phyloP scores from a whole-genome alignment of 2,797 vertebrate species.

The Cetoscarus ocellatus region DNA sequence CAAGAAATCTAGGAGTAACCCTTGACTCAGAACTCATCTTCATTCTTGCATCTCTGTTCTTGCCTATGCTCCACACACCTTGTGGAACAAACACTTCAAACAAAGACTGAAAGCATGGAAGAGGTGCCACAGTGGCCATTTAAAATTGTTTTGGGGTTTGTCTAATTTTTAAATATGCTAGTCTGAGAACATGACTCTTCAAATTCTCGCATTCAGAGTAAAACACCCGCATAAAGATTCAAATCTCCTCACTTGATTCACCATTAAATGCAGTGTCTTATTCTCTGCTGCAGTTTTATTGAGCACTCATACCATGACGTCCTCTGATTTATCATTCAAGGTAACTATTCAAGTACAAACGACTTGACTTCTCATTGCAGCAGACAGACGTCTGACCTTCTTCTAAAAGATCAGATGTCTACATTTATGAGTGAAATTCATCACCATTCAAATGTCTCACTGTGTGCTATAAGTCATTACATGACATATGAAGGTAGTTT shows the following conservation, averaged over 20 bases:
- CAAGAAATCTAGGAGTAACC: too few relatives aligned
- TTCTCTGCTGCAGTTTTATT: not conserved
- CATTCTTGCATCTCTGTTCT: too few relatives aligned
- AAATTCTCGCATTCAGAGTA: not conserved
- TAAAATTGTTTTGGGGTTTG: too few relatives aligned
- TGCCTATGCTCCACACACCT: too few relatives aligned
- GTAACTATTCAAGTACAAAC: not conserved
- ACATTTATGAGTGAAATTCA: not conserved
- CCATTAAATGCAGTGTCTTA: not conserved
- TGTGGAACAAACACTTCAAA: too few relatives aligned
- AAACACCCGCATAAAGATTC: not conserved
- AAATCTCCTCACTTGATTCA: not conserved
- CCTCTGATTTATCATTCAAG: conserved; percentile 8
- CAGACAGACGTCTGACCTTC: not conserved
- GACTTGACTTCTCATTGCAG: not conserved
- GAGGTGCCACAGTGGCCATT: too few relatives aligned
- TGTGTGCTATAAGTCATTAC: not conserved
- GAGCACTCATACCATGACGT: not conserved
- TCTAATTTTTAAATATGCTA: too few relatives aligned
- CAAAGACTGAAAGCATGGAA: too few relatives aligned
- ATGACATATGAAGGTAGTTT: not conserved
- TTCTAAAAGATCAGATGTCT: not conserved
- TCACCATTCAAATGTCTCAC: not conserved
- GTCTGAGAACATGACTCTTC: too few relatives aligned
- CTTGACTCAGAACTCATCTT: too few relatives aligned